A percentile compares a stretch with the other conserved stretches of the same genome.
phyloP scores from a whole-genome alignment of 2,113 vertebrate species.

The Thalassoma bifasciatum region DNA sequence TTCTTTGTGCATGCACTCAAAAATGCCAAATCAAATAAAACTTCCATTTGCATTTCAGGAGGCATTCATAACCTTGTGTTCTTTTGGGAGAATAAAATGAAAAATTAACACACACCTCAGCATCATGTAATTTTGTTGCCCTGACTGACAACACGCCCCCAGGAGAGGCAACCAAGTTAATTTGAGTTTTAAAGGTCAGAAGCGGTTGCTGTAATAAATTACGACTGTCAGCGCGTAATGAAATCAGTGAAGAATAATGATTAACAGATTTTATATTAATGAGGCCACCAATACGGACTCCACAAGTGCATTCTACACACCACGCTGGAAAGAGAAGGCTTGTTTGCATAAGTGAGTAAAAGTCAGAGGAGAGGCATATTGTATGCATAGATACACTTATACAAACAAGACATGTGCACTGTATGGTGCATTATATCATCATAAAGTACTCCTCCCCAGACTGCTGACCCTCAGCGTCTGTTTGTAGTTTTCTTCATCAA shows the following conservation, averaged over 20 bases:
- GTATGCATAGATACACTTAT: slow-evolving; percentile 12
- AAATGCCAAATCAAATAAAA: neutral
- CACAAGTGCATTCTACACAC: neutral
- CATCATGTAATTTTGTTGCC: slow-evolving; percentile 25
- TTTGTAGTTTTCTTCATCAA: slow-evolving; percentile 71
- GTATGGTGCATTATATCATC: slow-evolving; percentile 55
- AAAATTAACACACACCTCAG: slow-evolving; percentile 6
- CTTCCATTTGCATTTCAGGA: neutral
- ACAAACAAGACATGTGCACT: slow-evolving; percentile 45
- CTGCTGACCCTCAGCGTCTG: slow-evolving; percentile 71
- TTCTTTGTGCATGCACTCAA: neutral
- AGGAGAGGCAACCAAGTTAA: slow-evolving; percentile 35
- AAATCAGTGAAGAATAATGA: slow-evolving; percentile 58
- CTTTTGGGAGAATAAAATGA: neutral
- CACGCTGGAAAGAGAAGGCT: neutral
- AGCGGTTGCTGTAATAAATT: slow-evolving; percentile 43
- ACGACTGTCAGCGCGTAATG: slow-evolving; percentile 35
- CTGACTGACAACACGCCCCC: slow-evolving; percentile 28
- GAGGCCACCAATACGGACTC: slow-evolving; percentile 17
- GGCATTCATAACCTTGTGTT: neutral
- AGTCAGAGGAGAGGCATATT: neutral
- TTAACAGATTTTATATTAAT: slow-evolving; percentile 55
- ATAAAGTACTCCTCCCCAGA: slow-evolving; percentile 67
- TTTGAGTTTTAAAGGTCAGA: slow-evolving; percentile 59
- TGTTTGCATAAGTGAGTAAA: neutral